Conservation (phyloP, 2,797 vertebrate genomes). For the Onychomys arenicola region DNA sequence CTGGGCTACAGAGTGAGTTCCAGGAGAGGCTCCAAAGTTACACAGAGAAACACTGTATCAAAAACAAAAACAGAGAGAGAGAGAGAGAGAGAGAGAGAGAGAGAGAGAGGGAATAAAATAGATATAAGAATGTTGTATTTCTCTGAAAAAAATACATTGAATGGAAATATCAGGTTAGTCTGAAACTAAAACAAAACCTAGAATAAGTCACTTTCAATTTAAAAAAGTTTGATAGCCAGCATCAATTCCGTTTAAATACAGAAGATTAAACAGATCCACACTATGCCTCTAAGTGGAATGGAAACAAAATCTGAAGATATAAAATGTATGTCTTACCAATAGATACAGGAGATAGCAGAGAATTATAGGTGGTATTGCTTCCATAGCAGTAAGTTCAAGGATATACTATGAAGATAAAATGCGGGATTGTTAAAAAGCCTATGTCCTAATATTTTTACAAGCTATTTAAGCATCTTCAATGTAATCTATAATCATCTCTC, state of each 20-base stretch:
- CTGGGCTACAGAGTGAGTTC: no score
- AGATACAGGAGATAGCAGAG: not conserved
- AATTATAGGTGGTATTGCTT: not conserved
- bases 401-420: not conserved
- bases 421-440: not conserved
- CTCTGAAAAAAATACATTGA: not conserved
- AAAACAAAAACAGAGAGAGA: no score
- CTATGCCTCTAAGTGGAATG: not conserved
- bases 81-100: no score
- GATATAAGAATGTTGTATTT: not conserved
- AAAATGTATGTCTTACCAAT: not conserved
- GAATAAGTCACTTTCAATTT: not conserved
- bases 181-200: slow-evolving; percentile 39
- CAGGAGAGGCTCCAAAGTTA: no score
- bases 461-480: not conserved
- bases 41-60: no score
- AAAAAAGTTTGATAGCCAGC: not conserved
- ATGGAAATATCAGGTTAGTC: not conserved
- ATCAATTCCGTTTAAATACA: not conserved
- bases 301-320: not conserved
- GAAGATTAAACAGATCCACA: not conserved
- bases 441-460: not conserved
- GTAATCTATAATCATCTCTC: not conserved
- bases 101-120: not conserved
- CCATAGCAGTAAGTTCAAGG: not conserved